A percentile compares a stretch with the other conserved stretches of the same genome.
phyloP scores from a whole-genome alignment of 2,888 invertebrate genomes.

The Arctia plantaginis region DNA sequence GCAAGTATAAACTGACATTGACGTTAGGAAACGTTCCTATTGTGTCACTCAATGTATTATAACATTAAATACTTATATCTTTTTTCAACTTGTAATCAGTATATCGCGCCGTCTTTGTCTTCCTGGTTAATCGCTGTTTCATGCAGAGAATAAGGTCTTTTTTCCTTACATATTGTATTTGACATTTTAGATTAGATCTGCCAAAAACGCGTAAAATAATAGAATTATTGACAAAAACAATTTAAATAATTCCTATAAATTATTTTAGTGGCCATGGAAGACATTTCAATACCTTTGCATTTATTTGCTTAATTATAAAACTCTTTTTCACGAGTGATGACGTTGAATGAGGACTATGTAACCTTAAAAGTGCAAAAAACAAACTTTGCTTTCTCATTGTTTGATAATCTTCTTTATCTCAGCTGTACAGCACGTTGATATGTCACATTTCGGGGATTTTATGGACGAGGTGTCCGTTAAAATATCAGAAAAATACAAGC shows the following conservation, averaged over 20 bases:
- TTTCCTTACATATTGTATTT: conserved; percentile 4
- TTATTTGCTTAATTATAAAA: conserved; percentile 46
- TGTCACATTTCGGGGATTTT: conserved; percentile 86
- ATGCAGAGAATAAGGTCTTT: background rate
- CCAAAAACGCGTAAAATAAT: conserved; percentile 49
- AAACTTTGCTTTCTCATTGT: conserved; percentile 81
- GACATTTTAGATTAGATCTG: conserved; percentile 40
- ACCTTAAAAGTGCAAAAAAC: conserved; percentile 82
- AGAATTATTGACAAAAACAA: conserved; percentile 50
- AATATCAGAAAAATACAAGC: conserved; percentile 94
- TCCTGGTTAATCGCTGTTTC: conserved; percentile 16
- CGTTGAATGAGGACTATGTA: conserved; percentile 80
- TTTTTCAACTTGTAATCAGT: conserved; percentile 12
- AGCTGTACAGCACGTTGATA: conserved; percentile 67
- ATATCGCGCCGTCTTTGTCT: conserved; percentile 17
- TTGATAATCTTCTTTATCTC: conserved; percentile 66
- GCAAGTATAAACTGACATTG: conserved; percentile 41
- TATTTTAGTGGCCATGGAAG: conserved; percentile 59
- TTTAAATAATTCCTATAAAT: conserved; percentile 48
- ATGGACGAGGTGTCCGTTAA: conserved; percentile 96
- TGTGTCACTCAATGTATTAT: background rate
- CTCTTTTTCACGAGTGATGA: conserved; percentile 72
- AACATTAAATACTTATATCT: conserved; percentile 20
- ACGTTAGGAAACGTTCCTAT: conserved; percentile 14
- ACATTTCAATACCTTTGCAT: conserved; percentile 36